Evolutionary conservation across 2,113 vertebrate species (phyloP).

Genomic region (Microtus richardsoni): DNA sequence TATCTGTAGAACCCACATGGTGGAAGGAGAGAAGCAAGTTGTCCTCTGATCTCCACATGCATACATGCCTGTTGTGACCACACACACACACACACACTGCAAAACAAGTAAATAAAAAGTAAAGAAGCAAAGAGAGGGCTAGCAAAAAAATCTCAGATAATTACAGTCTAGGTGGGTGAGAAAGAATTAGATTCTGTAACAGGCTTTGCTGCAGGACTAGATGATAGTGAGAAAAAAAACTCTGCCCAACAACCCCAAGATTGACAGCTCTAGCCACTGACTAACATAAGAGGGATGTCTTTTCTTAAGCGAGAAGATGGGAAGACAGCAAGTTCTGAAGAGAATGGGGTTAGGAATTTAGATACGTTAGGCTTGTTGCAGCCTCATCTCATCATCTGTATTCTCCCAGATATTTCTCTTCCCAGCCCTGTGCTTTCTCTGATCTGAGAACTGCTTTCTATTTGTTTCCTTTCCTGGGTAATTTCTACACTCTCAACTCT

Average conservation of each 20-base stretch:
- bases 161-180: not conserved
- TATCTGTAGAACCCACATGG: not conserved
- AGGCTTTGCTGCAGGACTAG: not conserved
- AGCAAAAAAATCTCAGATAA: not conserved
- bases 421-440: not conserved
- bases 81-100: not conserved
- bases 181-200: not conserved
- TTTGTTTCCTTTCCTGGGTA: not conserved
- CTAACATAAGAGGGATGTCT: not conserved
- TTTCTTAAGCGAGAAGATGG: not conserved
- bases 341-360: not conserved
- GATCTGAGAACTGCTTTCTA: not conserved
- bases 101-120: not conserved
- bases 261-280: not conserved
- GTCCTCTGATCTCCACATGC: not conserved
- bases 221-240: not conserved
- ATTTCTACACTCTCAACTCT: not conserved
- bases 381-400: not conserved
- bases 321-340: not conserved
- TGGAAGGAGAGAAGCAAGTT: not conserved
- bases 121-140: not conserved
- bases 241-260: not conserved
- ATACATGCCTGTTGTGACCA: not conserved
- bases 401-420: not conserved
- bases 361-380: accelerated